phyloP scores from a whole-genome alignment of 2,113 vertebrate genomes.

The Lagopus muta region DNA sequence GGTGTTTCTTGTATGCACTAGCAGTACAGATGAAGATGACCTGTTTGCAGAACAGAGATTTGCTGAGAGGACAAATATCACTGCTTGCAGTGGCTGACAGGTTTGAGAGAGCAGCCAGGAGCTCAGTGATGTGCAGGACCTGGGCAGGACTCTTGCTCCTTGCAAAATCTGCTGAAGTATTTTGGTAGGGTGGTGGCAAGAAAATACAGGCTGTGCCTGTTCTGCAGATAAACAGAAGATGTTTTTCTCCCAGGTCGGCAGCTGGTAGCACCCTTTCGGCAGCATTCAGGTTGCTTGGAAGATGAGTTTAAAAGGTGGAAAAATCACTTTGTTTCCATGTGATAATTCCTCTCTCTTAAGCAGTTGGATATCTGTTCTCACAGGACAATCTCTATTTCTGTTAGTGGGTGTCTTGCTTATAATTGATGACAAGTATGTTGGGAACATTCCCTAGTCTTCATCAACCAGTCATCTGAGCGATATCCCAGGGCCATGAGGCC shows the following conservation, averaged over 20 bases:
- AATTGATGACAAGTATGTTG: conserved; percentile 28
- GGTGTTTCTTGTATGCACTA: not conserved
- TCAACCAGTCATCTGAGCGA: not conserved
- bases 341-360: not conserved
- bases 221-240: not conserved
- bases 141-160: not conserved
- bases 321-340: not conserved
- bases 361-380: not conserved
- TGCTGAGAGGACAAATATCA: not conserved
- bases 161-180: not conserved
- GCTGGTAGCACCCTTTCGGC: conserved; percentile 19
- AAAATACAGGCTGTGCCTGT: not conserved
- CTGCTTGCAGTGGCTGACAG: not conserved
- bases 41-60: not conserved
- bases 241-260: not conserved
- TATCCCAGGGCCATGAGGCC: not conserved
- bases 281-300: conserved; percentile 33
- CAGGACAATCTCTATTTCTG: conserved; percentile 5
- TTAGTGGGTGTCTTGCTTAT: conserved; percentile 7
- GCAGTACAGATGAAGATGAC: not conserved
- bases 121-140: not conserved
- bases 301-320: not conserved
- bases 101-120: not conserved
- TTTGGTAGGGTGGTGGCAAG: not conserved
- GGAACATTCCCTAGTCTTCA: conserved; percentile 21